phyloP scores from a whole-genome alignment of 2,888 invertebrate species.

The Xanthia togata region DNA sequence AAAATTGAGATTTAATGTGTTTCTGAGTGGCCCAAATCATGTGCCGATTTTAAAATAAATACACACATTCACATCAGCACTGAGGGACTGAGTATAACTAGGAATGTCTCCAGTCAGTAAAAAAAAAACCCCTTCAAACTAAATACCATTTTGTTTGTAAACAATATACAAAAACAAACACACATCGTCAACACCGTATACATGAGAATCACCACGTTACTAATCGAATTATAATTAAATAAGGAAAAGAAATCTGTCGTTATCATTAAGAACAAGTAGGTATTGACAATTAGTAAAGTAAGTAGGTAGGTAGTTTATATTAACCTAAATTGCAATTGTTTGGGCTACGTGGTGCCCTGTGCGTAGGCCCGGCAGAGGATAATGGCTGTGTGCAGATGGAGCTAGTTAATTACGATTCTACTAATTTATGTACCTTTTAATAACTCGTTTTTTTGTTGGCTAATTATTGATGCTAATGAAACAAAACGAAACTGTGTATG shows the following conservation, averaged over 20 bases:
- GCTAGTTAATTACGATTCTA: background rate
- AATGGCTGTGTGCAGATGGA: constrained; percentile 29
- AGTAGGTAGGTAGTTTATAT: constrained; percentile 69
- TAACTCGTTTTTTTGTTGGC: background rate
- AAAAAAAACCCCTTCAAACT: too few relatives aligned
- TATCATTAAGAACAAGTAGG: constrained; percentile 64
- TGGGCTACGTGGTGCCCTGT: constrained; percentile 76
- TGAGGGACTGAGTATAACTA: too few relatives aligned
- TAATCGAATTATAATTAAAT: constrained; percentile 62
- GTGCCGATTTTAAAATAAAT: too few relatives aligned
- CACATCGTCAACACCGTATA: constrained; percentile 30
- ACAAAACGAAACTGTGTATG: too few relatives aligned
- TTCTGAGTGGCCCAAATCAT: too few relatives aligned
- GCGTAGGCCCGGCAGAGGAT: constrained; percentile 68
- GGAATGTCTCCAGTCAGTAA: too few relatives aligned
- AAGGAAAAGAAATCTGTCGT: constrained; percentile 69
- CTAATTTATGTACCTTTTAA: background rate
- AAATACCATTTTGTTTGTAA: too few relatives aligned
- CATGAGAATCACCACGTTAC: constrained; percentile 55
- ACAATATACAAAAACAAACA: too few relatives aligned
- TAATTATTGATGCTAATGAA: background rate
- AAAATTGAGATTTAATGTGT: too few relatives aligned
- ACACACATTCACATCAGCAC: too few relatives aligned
- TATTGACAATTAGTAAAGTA: constrained; percentile 62
- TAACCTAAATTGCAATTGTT: constrained; percentile 79